A percentile compares a stretch with the other conserved stretches of the same genome.
These are phyloP conservation scores for Ophiothrix spiculata DNA, from an alignment of 35 echinoderm and acorn worm species.

Conservation along the genomic window DNA sequence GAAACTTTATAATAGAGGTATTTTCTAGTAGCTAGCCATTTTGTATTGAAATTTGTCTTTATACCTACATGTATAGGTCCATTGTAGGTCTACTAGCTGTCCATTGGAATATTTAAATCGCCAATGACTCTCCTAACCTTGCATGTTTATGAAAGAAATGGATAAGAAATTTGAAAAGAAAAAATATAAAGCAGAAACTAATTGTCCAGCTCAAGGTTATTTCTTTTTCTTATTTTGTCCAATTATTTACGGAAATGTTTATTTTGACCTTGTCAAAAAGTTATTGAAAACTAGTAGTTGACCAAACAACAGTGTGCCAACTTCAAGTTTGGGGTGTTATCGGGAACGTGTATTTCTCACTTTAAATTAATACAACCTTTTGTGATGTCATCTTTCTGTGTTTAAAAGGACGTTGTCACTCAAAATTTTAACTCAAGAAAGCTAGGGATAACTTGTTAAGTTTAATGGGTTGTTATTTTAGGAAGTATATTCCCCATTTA, in stretches of 20 bases:
- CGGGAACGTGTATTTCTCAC: neutral
- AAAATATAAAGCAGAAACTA: neutral
- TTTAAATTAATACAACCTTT: no score
- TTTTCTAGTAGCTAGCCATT: no score
- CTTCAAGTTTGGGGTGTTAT: neutral
- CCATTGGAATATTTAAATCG: no score
- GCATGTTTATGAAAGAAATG: neutral
- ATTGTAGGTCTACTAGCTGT: no score
- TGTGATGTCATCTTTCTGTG: neutral
- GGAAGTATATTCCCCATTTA: neutral
- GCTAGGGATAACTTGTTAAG: no score
- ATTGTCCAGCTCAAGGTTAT: neutral
- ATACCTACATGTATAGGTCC: no score
- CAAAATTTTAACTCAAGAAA: neutral
- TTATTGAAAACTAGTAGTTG: neutral
- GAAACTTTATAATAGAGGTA: no score
- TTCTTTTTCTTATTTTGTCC: neutral
- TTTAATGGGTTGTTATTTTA: neutral
- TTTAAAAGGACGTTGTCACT: neutral
- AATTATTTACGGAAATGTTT: neutral
- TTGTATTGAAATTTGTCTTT: no score
- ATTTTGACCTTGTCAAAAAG: neutral
- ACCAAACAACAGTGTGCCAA: neutral
- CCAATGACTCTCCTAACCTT: no score
- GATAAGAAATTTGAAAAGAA: neutral